These are phyloP conservation scores for Macaria notata DNA, from an alignment of 2,888 invertebrate species.

Conservation along the genomic window DNA sequence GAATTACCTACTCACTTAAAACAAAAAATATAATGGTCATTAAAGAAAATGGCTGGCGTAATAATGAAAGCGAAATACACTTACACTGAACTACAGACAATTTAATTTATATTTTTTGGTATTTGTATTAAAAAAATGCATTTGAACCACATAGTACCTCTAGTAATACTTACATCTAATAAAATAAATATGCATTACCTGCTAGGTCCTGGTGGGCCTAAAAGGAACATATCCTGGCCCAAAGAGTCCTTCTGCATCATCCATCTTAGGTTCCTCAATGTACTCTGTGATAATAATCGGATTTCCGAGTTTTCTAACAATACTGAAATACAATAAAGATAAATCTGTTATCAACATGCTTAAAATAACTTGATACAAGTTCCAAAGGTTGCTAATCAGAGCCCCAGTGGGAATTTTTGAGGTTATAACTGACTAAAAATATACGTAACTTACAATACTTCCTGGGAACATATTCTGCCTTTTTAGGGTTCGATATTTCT, in stretches of 20 bases:
- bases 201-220: slow-evolving; percentile 94
- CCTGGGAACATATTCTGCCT: slow-evolving; percentile 92
- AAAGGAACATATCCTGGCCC: slow-evolving; percentile 96
- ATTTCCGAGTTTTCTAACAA: slow-evolving; percentile 76
- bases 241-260: slow-evolving; percentile 97
- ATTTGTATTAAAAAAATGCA: too few species aligned
- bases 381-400: too few species aligned
- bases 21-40: too few species aligned
- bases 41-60: too few species aligned
- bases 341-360: background rate
- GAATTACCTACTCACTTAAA: too few species aligned
- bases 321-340: slow-evolving; percentile 48
- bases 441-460: slow-evolving; percentile 86
- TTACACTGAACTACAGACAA: too few species aligned
- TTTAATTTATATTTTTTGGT: too few species aligned
- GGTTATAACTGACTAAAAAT: slow-evolving; percentile 36
- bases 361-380: background rate
- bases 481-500: slow-evolving; percentile 79
- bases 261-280: slow-evolving; percentile 93
- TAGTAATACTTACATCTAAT: too few species aligned
- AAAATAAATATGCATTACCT: slow-evolving; percentile 46
- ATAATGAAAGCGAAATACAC: too few species aligned
- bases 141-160: too few species aligned
- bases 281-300: slow-evolving; percentile 85
- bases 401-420: slow-evolving; percentile 5